Base-by-base conservation (phyloP, 2,888 invertebrate genomes). In the Argyra leucocephala region DNA sequence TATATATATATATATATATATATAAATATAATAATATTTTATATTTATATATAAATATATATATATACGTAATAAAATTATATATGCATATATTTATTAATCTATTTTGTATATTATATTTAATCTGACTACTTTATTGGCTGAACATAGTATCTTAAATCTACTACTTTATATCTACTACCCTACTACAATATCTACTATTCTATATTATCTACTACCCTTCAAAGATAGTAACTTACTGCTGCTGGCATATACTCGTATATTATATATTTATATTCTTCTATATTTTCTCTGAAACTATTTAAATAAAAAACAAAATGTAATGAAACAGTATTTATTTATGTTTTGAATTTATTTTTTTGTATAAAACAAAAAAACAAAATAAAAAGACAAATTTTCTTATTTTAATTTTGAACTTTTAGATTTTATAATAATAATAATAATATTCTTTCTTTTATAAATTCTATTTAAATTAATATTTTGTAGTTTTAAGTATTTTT, bases 161-260 rank as follows among this genome's bases (percentile, higher is more conserved):
- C n/a, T n/a, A n/a, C n/a, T n/a, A 18, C 48, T 48, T 18, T 48
- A 48, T 15, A 48, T 48, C 48, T 48, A n/a, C n/a, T n/a, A 15
- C 48, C 48, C 15, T 64, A 60, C 57, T 65, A 67, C 63, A 58
- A 57, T 37, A 65, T 48, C n/a, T 60, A 62, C 23, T 58, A 21
- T 63, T 36, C 63, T 61, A 37, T 59, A 57, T 61, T 26, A 48
- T 66, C 62, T 64, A 37, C 37, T 37, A 48, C 48, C 18, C 48
- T 48, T 48, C 48, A 48, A 48, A 48, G 48, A 48, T 48, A 48
- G 48, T 48, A 48, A 61, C 61, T 61, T 61, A 61, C 61, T 61
- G 61, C 61, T 61, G 61, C 61, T 61, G 61, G 61, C 61, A 61
- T 26, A 61, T 48, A 48, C 48, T 48, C 15, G 18, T 31, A 31